These are phyloP conservation scores for Rhogogaster chlorosoma DNA, from an alignment of 2,888 invertebrate genomes.

Conservation along the genomic window DNA sequence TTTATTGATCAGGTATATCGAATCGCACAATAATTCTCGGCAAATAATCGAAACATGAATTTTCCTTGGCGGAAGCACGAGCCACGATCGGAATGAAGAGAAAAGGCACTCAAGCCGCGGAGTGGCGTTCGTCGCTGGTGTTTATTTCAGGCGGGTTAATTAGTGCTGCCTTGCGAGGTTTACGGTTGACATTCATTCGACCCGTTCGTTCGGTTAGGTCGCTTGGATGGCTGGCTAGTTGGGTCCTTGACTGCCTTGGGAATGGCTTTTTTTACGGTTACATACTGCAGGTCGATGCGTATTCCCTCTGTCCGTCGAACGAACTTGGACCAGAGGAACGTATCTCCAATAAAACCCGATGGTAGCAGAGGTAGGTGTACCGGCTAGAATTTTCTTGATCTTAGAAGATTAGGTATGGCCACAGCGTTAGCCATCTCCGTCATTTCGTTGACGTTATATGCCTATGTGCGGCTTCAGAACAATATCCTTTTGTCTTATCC, in stretches of 20 bases:
- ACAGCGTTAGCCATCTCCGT: neutral
- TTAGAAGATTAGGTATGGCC: constrained; percentile 54
- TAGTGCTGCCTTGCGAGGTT: constrained; percentile 77
- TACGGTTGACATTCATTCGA: constrained; percentile 73
- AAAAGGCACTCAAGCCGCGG: neutral
- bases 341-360: constrained; percentile 67
- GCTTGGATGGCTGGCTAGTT: constrained; percentile 64
- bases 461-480: constrained; percentile 35
- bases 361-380: constrained; percentile 68
- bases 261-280: constrained; percentile 71
- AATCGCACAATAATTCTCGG: neutral
- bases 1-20: neutral
- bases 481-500: constrained; percentile 71
- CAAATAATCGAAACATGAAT: neutral
- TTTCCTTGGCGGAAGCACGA: neutral
- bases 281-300: constrained; percentile 69
- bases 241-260: constrained; percentile 61
- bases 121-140: neutral
- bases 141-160: constrained; percentile 71
- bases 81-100: neutral
- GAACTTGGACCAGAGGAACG: neutral
- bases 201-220: constrained; percentile 9
- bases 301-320: constrained; percentile 13
- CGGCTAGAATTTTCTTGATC: constrained; percentile 58
- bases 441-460: neutral